Percentiles rank a stretch among this genome's conserved stretches.
These are phyloP conservation scores for Caerostris extrusa DNA, from an alignment of 1,140 invertebrate species.

Conservation along the genomic window DNA sequence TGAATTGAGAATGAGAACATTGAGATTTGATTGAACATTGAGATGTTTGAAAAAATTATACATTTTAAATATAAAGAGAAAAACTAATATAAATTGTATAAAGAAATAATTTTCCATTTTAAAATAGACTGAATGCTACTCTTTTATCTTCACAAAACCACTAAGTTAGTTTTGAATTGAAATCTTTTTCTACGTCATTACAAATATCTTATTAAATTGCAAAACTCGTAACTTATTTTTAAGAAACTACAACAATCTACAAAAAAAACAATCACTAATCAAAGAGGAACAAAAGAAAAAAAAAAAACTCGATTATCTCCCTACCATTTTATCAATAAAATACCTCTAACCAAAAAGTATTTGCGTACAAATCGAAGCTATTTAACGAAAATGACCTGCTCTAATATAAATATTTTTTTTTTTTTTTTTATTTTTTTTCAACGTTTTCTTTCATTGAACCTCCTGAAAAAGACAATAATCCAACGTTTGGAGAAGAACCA, in stretches of 20 bases:
- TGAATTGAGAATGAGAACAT: no score
- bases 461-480: neutral
- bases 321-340: no score
- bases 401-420: neutral
- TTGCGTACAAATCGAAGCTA: neutral
- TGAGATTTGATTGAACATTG: no score
- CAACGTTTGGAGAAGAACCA: neutral
- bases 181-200: no score
- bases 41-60: no score
- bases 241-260: neutral
- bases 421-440: neutral
- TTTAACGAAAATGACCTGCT: neutral
- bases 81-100: no score
- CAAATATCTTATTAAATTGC: neutral
- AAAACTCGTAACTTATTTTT: neutral
- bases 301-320: no score
- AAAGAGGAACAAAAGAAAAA: neutral
- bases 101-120: no score
- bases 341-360: neutral
- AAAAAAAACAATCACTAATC: neutral
- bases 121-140: no score
- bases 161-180: no score
- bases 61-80: no score
- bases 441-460: neutral
- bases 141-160: no score